Conservation (phyloP, 2,797 vertebrate genomes). For the Danio tinwini region DNA sequence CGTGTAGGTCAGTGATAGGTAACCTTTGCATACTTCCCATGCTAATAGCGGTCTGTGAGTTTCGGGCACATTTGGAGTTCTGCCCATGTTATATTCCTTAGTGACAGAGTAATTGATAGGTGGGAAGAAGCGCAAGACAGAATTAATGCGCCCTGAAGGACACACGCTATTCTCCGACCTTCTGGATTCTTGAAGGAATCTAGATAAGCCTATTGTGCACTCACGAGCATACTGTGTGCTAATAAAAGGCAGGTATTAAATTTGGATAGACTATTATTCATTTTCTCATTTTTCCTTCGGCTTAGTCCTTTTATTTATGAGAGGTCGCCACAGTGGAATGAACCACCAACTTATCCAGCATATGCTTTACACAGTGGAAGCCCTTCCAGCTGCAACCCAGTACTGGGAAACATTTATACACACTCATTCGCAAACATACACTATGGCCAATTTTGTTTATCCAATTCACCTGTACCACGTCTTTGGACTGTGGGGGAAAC, state of each 20-base stretch:
- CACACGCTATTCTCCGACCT: constrained; percentile 25
- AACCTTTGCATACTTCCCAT: constrained; percentile 37
- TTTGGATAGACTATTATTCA: background rate
- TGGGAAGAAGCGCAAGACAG: constrained; percentile 37
- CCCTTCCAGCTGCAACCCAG: too few relatives aligned
- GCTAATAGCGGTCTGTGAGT: constrained; percentile 25
- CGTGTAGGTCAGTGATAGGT: constrained; percentile 36
- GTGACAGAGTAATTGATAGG: constrained; percentile 50
- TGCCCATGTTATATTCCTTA: constrained; percentile 45
- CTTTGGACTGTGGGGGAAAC: too few relatives aligned
- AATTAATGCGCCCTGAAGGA: constrained; percentile 43
- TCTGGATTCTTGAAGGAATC: constrained; percentile 34
- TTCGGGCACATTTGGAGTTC: constrained; percentile 43
- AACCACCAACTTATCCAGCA: too few relatives aligned
- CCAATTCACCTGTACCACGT: too few relatives aligned
- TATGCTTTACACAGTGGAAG: too few relatives aligned
- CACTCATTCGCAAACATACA: too few relatives aligned
- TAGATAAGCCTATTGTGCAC: constrained; percentile 22
- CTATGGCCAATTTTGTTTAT: too few relatives aligned
- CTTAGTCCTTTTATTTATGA: too few relatives aligned
- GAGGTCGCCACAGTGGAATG: too few relatives aligned
- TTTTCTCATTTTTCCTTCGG: too few relatives aligned
- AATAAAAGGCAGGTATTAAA: constrained; percentile 13
- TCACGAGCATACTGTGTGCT: constrained; percentile 20
- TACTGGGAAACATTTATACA: too few relatives aligned